A percentile compares a stretch with the other conserved stretches of the same genome.
Evolutionary conservation across 2,888 invertebrate species (phyloP).

Genomic region (Epirrita christyi): DNA sequence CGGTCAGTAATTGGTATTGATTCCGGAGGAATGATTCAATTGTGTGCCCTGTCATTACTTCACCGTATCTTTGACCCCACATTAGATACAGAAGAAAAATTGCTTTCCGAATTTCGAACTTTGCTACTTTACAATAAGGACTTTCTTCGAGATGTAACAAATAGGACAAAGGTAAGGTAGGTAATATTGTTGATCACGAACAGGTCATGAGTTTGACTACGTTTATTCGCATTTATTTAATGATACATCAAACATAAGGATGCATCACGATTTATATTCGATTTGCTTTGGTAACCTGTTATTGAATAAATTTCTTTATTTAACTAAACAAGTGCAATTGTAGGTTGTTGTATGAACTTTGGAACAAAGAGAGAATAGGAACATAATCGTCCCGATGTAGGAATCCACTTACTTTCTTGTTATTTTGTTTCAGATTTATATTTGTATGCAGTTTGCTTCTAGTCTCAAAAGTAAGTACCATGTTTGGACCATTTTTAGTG

Average conservation of each 20-base stretch:
- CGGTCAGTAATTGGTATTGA: slow-evolving; percentile 57
- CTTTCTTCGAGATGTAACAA: slow-evolving; percentile 11
- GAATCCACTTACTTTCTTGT: slow-evolving; percentile 13
- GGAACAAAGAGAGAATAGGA: background rate
- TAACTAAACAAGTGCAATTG: slow-evolving; percentile 27
- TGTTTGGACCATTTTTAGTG: too few species aligned
- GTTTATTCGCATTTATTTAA: slow-evolving; percentile 58
- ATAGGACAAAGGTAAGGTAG: slow-evolving; percentile 30
- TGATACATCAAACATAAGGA: slow-evolving; percentile 53
- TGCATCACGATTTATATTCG: slow-evolving; percentile 66
- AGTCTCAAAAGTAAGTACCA: slow-evolving; percentile 56
- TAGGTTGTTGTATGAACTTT: slow-evolving; percentile 11
- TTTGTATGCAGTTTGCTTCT: slow-evolving; percentile 63
- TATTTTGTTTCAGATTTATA: slow-evolving; percentile 67
- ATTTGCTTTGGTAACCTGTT: slow-evolving; percentile 44
- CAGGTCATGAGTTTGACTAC: slow-evolving; percentile 51
- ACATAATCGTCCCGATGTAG: background rate
- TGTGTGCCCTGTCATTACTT: slow-evolving; percentile 71
- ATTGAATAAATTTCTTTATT: slow-evolving; percentile 51
- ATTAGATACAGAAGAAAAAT: slow-evolving; percentile 40
- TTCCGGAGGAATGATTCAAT: slow-evolving; percentile 58
- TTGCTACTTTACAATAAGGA: slow-evolving; percentile 20
- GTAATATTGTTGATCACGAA: slow-evolving; percentile 52
- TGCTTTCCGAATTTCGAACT: slow-evolving; percentile 20
- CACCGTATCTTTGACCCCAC: slow-evolving; percentile 75